phyloP scores from a whole-genome alignment of 2,888 invertebrate species.

The Lochmaea crataegi region DNA sequence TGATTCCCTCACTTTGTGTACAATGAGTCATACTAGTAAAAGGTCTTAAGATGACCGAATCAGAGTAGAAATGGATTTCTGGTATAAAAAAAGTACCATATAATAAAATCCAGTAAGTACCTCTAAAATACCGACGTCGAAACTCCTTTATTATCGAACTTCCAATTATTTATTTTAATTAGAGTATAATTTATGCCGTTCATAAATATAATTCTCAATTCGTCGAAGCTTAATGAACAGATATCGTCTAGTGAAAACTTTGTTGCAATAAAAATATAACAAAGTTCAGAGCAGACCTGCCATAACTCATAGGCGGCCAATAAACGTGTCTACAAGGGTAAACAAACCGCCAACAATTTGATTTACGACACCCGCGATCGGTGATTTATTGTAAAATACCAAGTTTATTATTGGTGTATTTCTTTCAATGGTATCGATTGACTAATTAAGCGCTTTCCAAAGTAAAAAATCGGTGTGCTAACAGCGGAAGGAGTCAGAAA shows the following conservation, averaged over 20 bases:
- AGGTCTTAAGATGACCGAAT: no score
- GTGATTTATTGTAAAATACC: constrained; percentile 43
- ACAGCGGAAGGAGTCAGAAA: no score
- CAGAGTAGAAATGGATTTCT: no score
- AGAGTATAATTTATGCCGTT: constrained; percentile 46
- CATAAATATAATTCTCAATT: constrained; percentile 46
- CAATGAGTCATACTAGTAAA: no score
- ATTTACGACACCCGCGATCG: constrained; percentile 48
- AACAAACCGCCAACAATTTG: constrained; percentile 57
- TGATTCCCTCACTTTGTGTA: no score
- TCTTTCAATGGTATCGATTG: no score
- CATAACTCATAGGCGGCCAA: constrained; percentile 56
- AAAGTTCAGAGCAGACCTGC: constrained; percentile 53
- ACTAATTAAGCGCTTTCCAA: no score
- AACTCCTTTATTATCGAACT: constrained; percentile 9
- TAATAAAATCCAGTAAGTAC: background rate
- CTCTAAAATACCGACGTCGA: background rate
- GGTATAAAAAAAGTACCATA: background rate
- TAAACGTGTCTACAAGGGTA: constrained; percentile 57
- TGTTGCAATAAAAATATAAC: constrained; percentile 56
- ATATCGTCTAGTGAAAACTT: constrained; percentile 48
- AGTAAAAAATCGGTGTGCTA: no score
- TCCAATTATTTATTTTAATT: constrained; percentile 51
- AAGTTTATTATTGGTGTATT: background rate
- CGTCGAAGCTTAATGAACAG: constrained; percentile 47